phyloP scores from a whole-genome alignment of 2,113 vertebrate species.

The Myanophis thanlyinensis region DNA sequence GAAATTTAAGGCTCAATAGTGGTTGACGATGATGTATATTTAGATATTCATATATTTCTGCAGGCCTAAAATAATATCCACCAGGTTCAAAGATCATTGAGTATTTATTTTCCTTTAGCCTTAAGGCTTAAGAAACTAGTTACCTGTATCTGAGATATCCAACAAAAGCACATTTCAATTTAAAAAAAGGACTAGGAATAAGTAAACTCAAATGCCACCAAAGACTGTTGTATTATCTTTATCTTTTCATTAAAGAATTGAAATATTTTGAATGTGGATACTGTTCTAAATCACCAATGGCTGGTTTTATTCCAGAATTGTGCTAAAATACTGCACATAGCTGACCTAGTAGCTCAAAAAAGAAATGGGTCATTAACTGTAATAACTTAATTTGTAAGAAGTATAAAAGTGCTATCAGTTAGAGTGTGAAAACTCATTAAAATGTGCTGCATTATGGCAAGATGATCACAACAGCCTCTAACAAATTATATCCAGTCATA shows the following conservation, averaged over 20 bases:
- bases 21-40: too few relatives aligned
- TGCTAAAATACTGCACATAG: conserved; percentile 42
- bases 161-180: conserved; percentile 34
- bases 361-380: conserved; percentile 30
- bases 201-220: conserved; percentile 18
- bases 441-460: conserved; percentile 1
- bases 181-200: conserved; percentile 27
- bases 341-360: conserved; percentile 38
- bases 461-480: neutral
- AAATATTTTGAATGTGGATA: conserved; percentile 49
- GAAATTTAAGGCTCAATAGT: too few relatives aligned
- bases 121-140: neutral
- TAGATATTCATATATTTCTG: too few relatives aligned
- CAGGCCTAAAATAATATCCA: neutral
- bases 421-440: neutral
- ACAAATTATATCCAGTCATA: neutral
- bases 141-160: neutral
- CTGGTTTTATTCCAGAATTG: conserved; percentile 46
- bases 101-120: neutral
- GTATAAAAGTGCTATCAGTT: conserved; percentile 15
- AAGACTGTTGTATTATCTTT: conserved; percentile 45
- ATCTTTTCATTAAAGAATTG: conserved; percentile 52
- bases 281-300: conserved; percentile 45
- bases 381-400: conserved; percentile 42
- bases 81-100: neutral